These are phyloP conservation scores for Parthenolecanium corni DNA, from an alignment of 2,888 invertebrate genomes.

Conservation along the genomic window DNA sequence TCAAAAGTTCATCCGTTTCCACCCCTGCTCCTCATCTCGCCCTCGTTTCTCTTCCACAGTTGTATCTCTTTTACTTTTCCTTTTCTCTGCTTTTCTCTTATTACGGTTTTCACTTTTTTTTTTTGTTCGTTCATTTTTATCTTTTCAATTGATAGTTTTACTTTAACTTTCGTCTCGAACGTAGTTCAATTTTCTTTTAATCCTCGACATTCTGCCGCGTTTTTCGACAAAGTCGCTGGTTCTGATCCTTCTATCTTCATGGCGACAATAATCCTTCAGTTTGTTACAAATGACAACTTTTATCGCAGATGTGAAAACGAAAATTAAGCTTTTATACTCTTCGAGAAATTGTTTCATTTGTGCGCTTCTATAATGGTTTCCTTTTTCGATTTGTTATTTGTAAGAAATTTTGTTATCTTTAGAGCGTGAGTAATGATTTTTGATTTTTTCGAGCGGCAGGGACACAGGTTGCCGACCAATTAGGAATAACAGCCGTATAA, in stretches of 20 bases:
- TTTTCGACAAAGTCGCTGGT: neutral
- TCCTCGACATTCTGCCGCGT: conserved; percentile 14
- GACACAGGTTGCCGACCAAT: too few relatives aligned
- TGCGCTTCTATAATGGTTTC: too few relatives aligned
- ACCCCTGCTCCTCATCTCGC: conserved; percentile 11
- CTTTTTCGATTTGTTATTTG: neutral
- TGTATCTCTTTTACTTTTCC: too few relatives aligned
- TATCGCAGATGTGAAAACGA: conserved; percentile 10
- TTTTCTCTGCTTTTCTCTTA: too few relatives aligned
- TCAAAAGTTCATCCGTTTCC: conserved; percentile 27
- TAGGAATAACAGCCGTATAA: too few relatives aligned
- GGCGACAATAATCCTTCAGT: conserved; percentile 20
- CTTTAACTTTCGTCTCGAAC: conserved; percentile 22
- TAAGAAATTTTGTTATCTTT: neutral
- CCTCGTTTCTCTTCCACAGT: too few relatives aligned
- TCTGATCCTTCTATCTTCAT: conserved; percentile 7
- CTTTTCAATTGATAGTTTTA: conserved; percentile 22
- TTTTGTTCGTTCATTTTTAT: conserved; percentile 28
- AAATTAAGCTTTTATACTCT: neutral
- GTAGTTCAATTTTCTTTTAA: conserved; percentile 26
- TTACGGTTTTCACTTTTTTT: conserved; percentile 15
- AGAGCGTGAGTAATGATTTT: too few relatives aligned
- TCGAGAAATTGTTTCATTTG: neutral
- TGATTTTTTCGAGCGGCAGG: too few relatives aligned
- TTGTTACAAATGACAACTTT: conserved; percentile 4